These are phyloP conservation scores for Misgurnus mizolepis DNA, from an alignment of 2,113 vertebrate genomes.

Conservation along the genomic window DNA sequence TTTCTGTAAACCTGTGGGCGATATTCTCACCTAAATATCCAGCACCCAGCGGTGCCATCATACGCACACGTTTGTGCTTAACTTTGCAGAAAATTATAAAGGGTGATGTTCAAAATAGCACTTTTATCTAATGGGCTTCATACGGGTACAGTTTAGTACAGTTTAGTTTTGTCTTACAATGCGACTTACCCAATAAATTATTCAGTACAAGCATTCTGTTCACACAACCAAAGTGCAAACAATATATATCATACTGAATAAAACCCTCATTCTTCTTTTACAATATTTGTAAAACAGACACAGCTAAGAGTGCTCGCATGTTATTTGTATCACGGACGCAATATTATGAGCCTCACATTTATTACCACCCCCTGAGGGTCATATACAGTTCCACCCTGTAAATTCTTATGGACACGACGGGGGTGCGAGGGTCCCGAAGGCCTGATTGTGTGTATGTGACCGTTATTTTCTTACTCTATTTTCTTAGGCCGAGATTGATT, in stretches of 20 bases:
- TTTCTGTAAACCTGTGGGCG: conserved; percentile 1
- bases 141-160: background rate
- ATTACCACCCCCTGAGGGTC: conserved; percentile 22
- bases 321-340: background rate
- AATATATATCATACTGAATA: background rate
- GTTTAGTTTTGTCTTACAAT: conserved; percentile 16
- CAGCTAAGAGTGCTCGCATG: background rate
- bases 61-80: conserved; percentile 1
- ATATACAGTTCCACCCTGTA: conserved; percentile 42
- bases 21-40: conserved; percentile 2
- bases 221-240: background rate
- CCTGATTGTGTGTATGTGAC: background rate
- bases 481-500: conserved; percentile 27
- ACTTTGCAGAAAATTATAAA: conserved; percentile 37
- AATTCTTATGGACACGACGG: conserved; percentile 32
- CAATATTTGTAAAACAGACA: conserved; percentile 1
- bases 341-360: conserved; percentile 25
- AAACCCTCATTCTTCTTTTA: conserved; percentile 21
- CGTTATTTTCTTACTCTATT: conserved; percentile 28
- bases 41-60: conserved; percentile 1
- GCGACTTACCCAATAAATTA: background rate
- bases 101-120: conserved; percentile 11
- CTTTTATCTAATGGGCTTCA: conserved; percentile 5
- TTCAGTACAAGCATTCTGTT: background rate
- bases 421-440: background rate